A percentile compares a stretch with the other conserved stretches of the same genome.
These are phyloP conservation scores for Scolopax bukidnonensis DNA, from an alignment of 2,797 vertebrate species.

Conservation along the genomic window DNA sequence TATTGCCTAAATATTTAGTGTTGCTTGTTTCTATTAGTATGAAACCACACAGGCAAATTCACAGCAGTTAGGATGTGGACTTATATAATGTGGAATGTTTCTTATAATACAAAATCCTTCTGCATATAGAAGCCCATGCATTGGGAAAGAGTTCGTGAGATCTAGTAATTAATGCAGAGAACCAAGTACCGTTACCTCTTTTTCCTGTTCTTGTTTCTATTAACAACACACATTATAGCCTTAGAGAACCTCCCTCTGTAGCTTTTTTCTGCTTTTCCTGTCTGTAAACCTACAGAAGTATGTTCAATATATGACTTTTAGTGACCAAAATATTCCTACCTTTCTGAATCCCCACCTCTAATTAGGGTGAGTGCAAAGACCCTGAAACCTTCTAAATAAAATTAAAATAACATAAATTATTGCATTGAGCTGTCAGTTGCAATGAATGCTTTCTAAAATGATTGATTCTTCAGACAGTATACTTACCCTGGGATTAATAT, in stretches of 20 bases:
- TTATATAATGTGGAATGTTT: neutral
- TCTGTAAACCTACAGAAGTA: neutral
- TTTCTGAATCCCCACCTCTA: neutral
- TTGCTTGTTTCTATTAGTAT: neutral
- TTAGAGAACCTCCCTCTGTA: neutral
- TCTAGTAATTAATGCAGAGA: neutral
- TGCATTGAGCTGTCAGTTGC: neutral
- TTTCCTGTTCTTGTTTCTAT: neutral
- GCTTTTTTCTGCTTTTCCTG: neutral
- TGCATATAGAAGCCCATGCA: fast-evolving
- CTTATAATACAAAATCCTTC: neutral
- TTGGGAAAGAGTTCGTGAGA: neutral
- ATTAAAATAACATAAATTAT: neutral
- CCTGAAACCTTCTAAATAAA: neutral
- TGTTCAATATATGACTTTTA: neutral
- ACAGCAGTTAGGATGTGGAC: neutral
- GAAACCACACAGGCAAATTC: neutral
- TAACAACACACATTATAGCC: neutral
- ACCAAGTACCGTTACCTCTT: neutral
- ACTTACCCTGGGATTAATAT: neutral
- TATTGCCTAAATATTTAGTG: neutral
- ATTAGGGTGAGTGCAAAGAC: neutral
- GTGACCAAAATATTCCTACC: neutral
- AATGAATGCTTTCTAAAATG: neutral
- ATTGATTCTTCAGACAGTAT: neutral